Percentiles rank a stretch among this genome's conserved stretches.
phyloP scores from a whole-genome alignment of 1,140 invertebrate genomes.

The Drosophila asahinai region DNA sequence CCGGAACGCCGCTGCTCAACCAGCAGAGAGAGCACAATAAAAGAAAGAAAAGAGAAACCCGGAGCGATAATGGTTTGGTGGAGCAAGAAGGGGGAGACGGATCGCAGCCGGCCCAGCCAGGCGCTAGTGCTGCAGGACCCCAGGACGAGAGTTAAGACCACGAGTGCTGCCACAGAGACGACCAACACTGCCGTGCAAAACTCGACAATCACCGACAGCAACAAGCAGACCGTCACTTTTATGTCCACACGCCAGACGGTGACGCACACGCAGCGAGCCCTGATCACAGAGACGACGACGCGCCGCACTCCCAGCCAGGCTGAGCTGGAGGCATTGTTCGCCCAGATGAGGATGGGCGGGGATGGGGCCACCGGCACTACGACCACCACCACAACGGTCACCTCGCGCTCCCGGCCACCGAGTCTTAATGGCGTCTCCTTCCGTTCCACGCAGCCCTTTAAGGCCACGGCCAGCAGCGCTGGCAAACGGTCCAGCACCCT shows the following conservation, averaged over 20 bases:
- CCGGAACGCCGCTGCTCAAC: background rate
- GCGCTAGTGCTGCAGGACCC: slow-evolving; percentile 72
- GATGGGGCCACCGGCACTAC: slow-evolving; percentile 17
- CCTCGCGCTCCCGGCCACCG: slow-evolving; percentile 33
- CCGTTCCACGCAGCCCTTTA: slow-evolving; percentile 63
- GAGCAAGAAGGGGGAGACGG: slow-evolving; percentile 61
- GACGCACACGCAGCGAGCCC: slow-evolving; percentile 72
- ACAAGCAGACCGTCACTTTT: slow-evolving; percentile 71
- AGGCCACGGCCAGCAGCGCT: slow-evolving; percentile 42
- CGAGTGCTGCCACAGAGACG: slow-evolving; percentile 67
- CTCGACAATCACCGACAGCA: slow-evolving; percentile 73
- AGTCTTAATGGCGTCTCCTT: slow-evolving; percentile 57
- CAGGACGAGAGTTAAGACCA: slow-evolving; percentile 71
- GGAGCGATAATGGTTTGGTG: slow-evolving; percentile 54
- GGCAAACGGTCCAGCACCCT: slow-evolving; percentile 64
- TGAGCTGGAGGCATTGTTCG: slow-evolving; percentile 65
- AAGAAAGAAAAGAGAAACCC: background rate
- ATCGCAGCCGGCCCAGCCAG: slow-evolving; percentile 33
- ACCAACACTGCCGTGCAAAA: slow-evolving; percentile 78
- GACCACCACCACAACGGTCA: slow-evolving; percentile 37
- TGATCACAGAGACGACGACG: slow-evolving; percentile 67
- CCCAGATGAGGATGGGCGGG: slow-evolving; percentile 46
- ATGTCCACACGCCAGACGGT: slow-evolving; percentile 72
- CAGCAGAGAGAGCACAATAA: slow-evolving; percentile 5
- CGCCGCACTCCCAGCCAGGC: slow-evolving; percentile 68